Conservation (phyloP, 2,888 invertebrate genomes). For the Rhagonycha fulva region DNA sequence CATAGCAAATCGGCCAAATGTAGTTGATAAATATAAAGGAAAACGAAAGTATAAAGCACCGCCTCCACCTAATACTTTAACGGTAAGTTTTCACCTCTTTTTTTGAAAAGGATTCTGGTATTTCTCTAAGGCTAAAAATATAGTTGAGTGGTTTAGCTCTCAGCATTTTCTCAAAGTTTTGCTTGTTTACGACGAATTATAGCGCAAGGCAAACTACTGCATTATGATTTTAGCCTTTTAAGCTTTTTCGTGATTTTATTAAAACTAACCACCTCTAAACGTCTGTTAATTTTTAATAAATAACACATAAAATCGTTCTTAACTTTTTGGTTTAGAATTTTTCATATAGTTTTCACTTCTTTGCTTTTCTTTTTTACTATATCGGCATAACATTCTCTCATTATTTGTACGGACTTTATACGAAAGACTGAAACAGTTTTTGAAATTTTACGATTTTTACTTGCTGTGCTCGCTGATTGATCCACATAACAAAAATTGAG, state of each 20-base stretch:
- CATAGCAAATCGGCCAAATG: constrained; percentile 34
- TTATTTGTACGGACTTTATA: background rate
- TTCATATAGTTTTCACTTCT: background rate
- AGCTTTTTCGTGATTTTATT: background rate
- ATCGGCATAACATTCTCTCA: background rate
- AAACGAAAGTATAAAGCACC: constrained; percentile 82
- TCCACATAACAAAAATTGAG: too few species aligned
- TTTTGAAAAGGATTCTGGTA: background rate
- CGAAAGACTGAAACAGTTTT: background rate
- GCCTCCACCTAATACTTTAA: constrained; percentile 59
- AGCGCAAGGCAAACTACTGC: background rate
- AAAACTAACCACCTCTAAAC: background rate
- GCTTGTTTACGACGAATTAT: too few species aligned
- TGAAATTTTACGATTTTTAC: background rate
- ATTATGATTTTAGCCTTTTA: background rate
- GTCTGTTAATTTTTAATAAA: background rate
- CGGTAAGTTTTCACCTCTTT: constrained; percentile 36
- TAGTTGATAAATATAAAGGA: constrained; percentile 59
- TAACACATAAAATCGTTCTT: background rate
- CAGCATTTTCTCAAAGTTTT: background rate
- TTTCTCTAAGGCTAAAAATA: background rate
- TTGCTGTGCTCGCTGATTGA: too few species aligned
- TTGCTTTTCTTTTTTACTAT: background rate
- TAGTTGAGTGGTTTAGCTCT: background rate
- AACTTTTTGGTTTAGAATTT: background rate